Conservation (phyloP, 2,888 invertebrate genomes). For the Mythimna lalbum region DNA sequence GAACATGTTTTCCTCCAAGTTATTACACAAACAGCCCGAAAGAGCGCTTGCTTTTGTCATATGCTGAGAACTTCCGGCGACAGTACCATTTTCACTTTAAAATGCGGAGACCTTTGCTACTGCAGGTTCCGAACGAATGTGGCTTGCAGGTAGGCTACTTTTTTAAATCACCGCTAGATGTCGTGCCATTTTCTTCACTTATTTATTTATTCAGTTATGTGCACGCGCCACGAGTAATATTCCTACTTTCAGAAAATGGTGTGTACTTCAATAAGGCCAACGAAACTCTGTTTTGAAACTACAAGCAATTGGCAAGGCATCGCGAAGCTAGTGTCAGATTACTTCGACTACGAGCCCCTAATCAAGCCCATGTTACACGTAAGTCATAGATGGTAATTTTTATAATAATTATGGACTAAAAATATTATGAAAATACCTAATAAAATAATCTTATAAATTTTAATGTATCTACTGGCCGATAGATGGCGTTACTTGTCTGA, state of each 20-base stretch:
- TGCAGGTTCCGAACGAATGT: conserved; percentile 95
- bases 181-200: neutral
- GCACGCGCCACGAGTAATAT: conserved; percentile 1
- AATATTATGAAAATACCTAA: neutral
- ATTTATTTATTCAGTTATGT: too few species aligned
- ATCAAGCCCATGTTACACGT: conserved; percentile 92
- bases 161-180: conserved; percentile 43
- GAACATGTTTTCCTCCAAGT: conserved; percentile 91
- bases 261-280: conserved; percentile 95
- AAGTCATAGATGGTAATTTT: conserved; percentile 82
- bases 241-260: conserved; percentile 94
- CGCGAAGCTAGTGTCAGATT: conserved; percentile 94
- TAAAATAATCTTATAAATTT: neutral
- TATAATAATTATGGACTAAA: neutral
- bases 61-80: conserved; percentile 94
- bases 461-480: conserved; percentile 40
- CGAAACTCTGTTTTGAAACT: conserved; percentile 93
- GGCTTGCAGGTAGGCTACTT: conserved; percentile 91
- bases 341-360: conserved; percentile 94
- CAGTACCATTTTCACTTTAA: conserved; percentile 91
- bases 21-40: conserved; percentile 93
- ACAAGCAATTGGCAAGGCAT: conserved; percentile 94
- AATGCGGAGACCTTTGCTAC: conserved; percentile 92
- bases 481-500: conserved; percentile 69
- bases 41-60: conserved; percentile 93